Evolutionary conservation across 35 echinoderm and acorn worm species (phyloP), one percentile per base, ranked within the genome.

Genomic region (Apostichopus californicus): DNA sequence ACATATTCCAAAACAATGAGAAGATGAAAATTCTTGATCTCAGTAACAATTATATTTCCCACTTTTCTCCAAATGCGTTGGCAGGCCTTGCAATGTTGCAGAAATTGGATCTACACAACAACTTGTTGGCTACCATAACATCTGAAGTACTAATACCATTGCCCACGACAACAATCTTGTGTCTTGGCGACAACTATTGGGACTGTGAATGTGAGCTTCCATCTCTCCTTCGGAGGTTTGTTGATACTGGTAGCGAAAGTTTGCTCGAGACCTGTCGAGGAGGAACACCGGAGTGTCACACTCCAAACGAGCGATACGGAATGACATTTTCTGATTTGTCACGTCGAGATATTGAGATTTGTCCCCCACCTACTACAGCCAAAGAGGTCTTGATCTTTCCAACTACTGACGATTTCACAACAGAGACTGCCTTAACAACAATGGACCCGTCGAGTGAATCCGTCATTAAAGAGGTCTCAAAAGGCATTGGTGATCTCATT

Each of bases 101-200:
- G 57, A 85, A 17, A 85, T 23, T 85, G 23, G 81, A 85, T 59
- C 81, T 85, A 8, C 81, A 85, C 56, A 85, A 85, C 18, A 85
- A 85, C 12, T 58, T 85, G 21, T 11, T 85, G 55, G 7, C 13
- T 21, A 59, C 55, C 6, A 54, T 85, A 17, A 9, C 81, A 1
- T 18, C 55, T 5, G 54, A 52, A 14, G 14, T 58, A n/a, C 21
- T 85, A 21, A 4, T 58, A 22, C 81, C 81, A 23, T 59, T 85
- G 18, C 81, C 81, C 11, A 1, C 6, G 2, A 59, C 6, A 58
- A 55, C 81, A 1, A 52, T 85, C 5, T 17, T 85, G 8, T 85
- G 81, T 85, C 55, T 85, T 17, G 81, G 81, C 15, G 55, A 85
- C 81, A 85, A 85, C 15, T 55, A 85, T 22, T 85, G 81, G 81